These are phyloP conservation scores for Hippocampus comes DNA, from an alignment of 2,113 vertebrate species.

Conservation along the genomic window DNA sequence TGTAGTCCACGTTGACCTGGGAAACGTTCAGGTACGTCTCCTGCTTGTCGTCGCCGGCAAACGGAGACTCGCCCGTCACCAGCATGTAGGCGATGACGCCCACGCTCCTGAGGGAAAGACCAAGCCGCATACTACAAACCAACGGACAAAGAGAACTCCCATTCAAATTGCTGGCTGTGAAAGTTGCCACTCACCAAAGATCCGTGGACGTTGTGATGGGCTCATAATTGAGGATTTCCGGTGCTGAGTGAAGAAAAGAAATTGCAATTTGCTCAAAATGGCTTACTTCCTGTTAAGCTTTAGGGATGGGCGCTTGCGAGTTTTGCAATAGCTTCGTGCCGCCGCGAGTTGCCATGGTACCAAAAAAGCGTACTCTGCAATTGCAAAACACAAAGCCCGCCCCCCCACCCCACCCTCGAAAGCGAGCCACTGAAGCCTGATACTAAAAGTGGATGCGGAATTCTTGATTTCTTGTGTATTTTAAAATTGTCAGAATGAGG, in stretches of 20 bases:
- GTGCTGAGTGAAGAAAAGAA: constrained; percentile 73
- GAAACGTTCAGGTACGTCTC: constrained; percentile 97
- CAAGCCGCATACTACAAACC: not conserved
- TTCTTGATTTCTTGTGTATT: too few relatives aligned
- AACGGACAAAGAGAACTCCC: not conserved
- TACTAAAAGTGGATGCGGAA: too few relatives aligned
- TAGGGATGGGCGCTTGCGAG: too few relatives aligned
- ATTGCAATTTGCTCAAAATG: not conserved
- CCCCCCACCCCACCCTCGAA: too few relatives aligned
- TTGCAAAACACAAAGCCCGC: too few relatives aligned
- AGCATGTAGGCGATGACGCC: constrained; percentile 94
- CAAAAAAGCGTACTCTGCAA: too few relatives aligned
- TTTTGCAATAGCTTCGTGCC: too few relatives aligned
- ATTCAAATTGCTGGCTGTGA: not conserved
- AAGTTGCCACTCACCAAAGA: constrained; percentile 82
- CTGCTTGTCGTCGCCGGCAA: constrained; percentile 88
- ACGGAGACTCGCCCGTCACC: constrained; percentile 90
- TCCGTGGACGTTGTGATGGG: constrained; percentile 97
- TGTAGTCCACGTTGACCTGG: constrained; percentile 93
- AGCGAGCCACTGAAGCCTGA: too few relatives aligned
- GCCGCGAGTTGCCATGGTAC: too few relatives aligned
- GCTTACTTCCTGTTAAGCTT: not conserved
- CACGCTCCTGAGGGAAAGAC: constrained; percentile 78
- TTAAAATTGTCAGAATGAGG: too few relatives aligned
- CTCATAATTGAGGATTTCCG: constrained; percentile 96